Base-by-base conservation (phyloP, 2,888 invertebrate species). In the Ptilodon capucinus region DNA sequence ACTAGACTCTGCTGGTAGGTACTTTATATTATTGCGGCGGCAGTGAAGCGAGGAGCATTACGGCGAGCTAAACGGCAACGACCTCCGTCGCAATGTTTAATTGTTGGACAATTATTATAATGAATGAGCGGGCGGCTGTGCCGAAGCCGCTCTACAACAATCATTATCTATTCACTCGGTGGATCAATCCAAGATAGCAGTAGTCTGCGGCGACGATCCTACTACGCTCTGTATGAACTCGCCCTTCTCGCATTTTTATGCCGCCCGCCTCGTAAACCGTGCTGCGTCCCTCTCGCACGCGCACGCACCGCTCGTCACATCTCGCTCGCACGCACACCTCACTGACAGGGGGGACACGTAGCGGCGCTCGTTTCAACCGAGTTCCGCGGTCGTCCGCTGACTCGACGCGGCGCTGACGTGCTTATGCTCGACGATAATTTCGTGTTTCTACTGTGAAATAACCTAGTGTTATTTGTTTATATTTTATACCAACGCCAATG, bases 391-490 rank as follows among this genome's bases (percentile, higher is more conserved):
- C 79, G 83, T 76, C 87, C 89, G 87, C 84, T 86, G 88, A 82
- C 82, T 82, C 79, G 70, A 79, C 65, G 87, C 87, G 90, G 90
- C 89, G 89, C 87, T 90, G 88, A 86, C 86, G 87, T 86, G 78
- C 84, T 79, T 83, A 79, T 80, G 81, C 77, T 78, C 67, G 61
- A 79, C 74, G 60, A 79, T 76, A 68, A 64, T 66, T 63, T 64
- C 77, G 74, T 80, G 79, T 81, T 86, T 81, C 80, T 73, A 81
- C 78, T 79, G 80, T 83, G 74, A 84, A 87, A 85, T 81, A 75
- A 78, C 74, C 72, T n/a, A 81, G 74, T 86, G 83, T 84, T 88
- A 88, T 87, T 87, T 88, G 85, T 89, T 89, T 89, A 85, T 86
- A 85, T 76, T 80, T 74, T 79, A 74, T 69, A 72, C 67, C 63